phyloP scores from a whole-genome alignment of 1,140 invertebrate species.

The Watersipora subatra region DNA sequence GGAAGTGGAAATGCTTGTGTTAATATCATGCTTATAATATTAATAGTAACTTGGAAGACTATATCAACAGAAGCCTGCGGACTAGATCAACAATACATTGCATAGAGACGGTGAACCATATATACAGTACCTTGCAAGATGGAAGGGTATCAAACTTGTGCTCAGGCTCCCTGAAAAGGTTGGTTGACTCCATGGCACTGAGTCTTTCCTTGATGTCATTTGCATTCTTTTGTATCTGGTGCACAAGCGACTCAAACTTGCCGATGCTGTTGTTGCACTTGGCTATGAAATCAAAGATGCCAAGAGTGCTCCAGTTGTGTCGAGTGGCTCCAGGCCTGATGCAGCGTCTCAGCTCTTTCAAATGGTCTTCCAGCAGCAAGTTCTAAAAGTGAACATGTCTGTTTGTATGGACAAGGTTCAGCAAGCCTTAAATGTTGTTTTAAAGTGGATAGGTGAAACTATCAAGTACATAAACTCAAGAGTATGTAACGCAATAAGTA shows the following conservation, averaged over 20 bases:
- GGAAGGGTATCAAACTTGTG: slow-evolving; percentile 27
- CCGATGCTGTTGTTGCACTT: slow-evolving; percentile 43
- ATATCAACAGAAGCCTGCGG: too few species aligned
- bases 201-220: slow-evolving; percentile 47
- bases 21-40: neutral
- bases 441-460: too few species aligned
- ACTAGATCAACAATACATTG: too few species aligned
- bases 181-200: slow-evolving; percentile 29
- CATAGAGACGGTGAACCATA: too few species aligned
- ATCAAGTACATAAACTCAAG: too few species aligned
- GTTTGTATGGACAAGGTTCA: too few species aligned
- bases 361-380: slow-evolving; percentile 40
- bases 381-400: slow-evolving; percentile 23
- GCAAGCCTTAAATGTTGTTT: too few species aligned
- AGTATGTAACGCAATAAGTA: too few species aligned
- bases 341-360: slow-evolving; percentile 58
- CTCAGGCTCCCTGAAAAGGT: slow-evolving; percentile 34
- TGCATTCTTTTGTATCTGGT: slow-evolving; percentile 62
- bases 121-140: slow-evolving; percentile 27
- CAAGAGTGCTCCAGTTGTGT: slow-evolving; percentile 68
- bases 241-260: slow-evolving; percentile 51
- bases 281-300: slow-evolving; percentile 57
- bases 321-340: slow-evolving; percentile 64
- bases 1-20: slow-evolving; percentile 26
- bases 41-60: neutral